Evolutionary conservation across 2,888 invertebrate genomes (phyloP), one percentile per base, ranked within the genome.

Genomic region (Taphrorychus bicolor): DNA sequence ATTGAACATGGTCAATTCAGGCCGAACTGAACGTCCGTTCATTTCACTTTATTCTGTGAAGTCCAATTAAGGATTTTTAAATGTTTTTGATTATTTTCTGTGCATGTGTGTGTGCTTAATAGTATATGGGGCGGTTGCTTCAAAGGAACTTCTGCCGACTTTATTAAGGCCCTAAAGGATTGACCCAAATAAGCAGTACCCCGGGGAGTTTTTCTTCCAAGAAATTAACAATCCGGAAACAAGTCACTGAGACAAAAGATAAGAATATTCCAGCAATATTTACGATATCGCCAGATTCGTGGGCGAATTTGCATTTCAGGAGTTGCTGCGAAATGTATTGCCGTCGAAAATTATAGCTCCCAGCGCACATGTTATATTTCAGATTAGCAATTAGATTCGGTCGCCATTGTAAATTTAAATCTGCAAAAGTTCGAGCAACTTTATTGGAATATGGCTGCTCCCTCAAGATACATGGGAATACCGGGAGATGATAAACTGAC

Each of bases 51-150:
- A 71, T 73, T 76, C 76, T 75, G 73, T 73, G 75, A 75, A 77
- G 73, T 74, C 75, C 77, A 78, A 78, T 78, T 78, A 78, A 76
- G 74, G 74, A 75, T 76, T 77, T 77, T 77, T 76, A 76, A 76
- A 76, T 74, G 76, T 76, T 76, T 77, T 77, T 76, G 75, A 76
- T 76, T 76, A 77, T 76, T 77, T 76, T 74, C 75, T 72, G 76
- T 41, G 54, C 48, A n/a, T n/a, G n/a, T 52, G 75, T 72, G 42
- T 59, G 68, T 52, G 67, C 17, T 77, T 76, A 77, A 76, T 76
- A 76, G 76, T 75, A 74, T 74, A 45, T 45, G 45, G 74, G 71
- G 71, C 76, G 76, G 56, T 74, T 66, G 70, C 73, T 72, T 73
- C 75, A 76, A 77, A 77, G 58, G 52, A 49, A 59, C 21, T 17